Evolutionary conservation across 1,140 invertebrate species (phyloP), one percentile per base, ranked within the genome.

Genomic region (Hycleus cichorii): DNA sequence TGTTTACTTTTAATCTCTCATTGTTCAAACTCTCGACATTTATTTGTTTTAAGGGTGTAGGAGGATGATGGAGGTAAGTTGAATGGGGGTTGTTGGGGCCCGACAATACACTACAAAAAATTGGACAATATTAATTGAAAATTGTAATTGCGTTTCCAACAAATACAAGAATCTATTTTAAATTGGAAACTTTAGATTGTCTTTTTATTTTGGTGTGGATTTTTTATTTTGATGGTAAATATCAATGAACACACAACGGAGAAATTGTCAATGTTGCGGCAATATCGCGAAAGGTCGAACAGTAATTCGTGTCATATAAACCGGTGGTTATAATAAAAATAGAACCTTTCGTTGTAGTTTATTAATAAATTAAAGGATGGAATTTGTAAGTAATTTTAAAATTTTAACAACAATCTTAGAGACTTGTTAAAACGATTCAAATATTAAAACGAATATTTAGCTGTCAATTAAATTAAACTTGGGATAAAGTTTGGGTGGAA

Each of bases 1-100:
- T 69, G 66, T 69, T 69, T 69, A 69, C 68, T 64, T 69, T 69
- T 68, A 69, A 69, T 69, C 64, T 68, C 63, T 64, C 68, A 69
- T 69, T 68, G 64, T 69, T 66, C 68, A 64, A 66, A 66, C 66
- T 64, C 64, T 56, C 51, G 64, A 58, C 63, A 56, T 63, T 62
- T 67, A 65, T 65, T 67, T 63, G 63, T 62, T 65, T 65, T 65
- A 49, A 59, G 39, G 32, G 51, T 60, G 59, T 62, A 47, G 51
- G 52, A 49, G 40, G 32, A 4, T 32, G 32, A 32, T 32, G 32
- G 32, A 32, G 32, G 32, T 4, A 32, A 5, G 32, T 4, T 3
- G 5, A 42, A n/a, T 42, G 12, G 5, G 39, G 11, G n/a, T 39
- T 26, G 42, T 42, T 42, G 11, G 26, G 18, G 38, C 49, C 25